Evolutionary conservation across 2,113 vertebrate species (phyloP).

Genomic region (Merops nubicus): DNA sequence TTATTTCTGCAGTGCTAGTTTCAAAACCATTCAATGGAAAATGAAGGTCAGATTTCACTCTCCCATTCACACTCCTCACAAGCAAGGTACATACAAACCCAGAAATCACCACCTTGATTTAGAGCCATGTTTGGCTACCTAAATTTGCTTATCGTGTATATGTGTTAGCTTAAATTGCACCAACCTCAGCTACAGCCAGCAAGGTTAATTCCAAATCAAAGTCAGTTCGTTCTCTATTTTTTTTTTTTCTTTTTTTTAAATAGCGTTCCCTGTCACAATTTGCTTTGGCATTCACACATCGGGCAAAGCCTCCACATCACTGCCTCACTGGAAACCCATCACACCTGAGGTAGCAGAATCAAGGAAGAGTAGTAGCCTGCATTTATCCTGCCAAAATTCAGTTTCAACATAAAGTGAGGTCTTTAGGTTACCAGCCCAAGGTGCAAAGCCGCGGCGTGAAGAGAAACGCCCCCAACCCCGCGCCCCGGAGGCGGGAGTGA

Average conservation of each 20-base stretch:
- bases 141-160: background rate
- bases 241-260: too few species aligned
- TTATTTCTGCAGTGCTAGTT: background rate
- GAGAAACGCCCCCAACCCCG: accelerated
- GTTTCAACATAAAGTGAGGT: background rate
- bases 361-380: background rate
- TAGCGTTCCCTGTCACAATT: background rate
- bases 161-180: background rate
- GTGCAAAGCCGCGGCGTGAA: accelerated
- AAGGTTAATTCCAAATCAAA: background rate
- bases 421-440: background rate
- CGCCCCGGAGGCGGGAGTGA: accelerated
- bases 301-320: background rate
- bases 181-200: background rate
- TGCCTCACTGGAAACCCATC: background rate
- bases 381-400: background rate
- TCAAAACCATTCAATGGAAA: background rate
- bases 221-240: background rate
- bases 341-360: accelerated
- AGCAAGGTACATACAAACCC: background rate
- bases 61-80: background rate
- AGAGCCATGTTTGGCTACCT: background rate
- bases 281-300: background rate
- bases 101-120: background rate
- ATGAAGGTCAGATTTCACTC: background rate